Percentiles rank a stretch among this genome's conserved stretches.
Conservation (phyloP, 2,113 vertebrate genomes). For the Leiothrix lutea region DNA sequence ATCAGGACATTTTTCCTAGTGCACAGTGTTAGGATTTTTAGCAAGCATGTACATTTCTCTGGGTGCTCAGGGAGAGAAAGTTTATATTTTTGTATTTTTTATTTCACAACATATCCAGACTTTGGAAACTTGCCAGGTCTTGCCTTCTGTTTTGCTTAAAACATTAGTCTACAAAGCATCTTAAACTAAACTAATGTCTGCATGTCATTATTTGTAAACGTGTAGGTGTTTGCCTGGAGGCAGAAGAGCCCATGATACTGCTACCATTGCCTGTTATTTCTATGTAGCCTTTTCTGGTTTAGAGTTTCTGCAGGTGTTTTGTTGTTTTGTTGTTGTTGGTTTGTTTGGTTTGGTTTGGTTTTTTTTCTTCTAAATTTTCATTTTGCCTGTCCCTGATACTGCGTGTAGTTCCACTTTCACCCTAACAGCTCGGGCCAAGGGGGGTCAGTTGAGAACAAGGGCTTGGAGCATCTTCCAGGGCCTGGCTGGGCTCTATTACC, state of each 20-base stretch:
- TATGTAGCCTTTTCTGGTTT: not conserved
- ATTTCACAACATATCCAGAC: not conserved
- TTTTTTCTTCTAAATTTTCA: not conserved
- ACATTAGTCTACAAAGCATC: not conserved
- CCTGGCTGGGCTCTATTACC: not conserved
- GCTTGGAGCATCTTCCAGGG: not conserved
- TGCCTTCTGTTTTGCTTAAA: constrained; percentile 9
- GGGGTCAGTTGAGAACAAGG: not conserved
- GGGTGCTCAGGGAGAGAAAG: not conserved
- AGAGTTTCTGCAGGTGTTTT: not conserved
- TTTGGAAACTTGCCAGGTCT: constrained; percentile 2
- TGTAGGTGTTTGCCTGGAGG: not conserved
- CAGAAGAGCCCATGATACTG: not conserved
- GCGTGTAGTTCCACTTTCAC: not conserved
- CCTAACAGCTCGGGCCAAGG: not conserved
- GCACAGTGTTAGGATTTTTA: not conserved
- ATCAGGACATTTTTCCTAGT: not conserved
- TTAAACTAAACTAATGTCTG: not conserved
- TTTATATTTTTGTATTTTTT: not conserved
- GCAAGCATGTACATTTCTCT: not conserved
- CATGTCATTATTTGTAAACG: not conserved
- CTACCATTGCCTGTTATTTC: not conserved
- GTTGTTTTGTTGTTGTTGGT: no score
- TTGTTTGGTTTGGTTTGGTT: no score
- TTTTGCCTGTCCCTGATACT: not conserved